Evolutionary conservation across 2,888 invertebrate species (phyloP).

Genomic region (Hemicrepidius hirtus): DNA sequence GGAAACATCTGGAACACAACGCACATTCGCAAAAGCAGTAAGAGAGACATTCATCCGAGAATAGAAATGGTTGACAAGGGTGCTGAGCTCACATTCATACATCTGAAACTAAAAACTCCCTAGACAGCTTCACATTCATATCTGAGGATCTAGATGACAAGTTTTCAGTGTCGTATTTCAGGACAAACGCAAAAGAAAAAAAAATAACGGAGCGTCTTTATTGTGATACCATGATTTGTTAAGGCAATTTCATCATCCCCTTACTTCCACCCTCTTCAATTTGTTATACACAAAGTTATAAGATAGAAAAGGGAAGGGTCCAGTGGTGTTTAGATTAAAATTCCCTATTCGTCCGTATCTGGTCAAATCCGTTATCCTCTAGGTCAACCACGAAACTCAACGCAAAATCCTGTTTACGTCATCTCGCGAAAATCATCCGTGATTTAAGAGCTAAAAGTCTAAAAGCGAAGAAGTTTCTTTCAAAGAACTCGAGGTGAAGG

Average conservation of each 20-base stretch:
- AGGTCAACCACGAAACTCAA: conserved; percentile 19
- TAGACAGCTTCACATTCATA: conserved; percentile 35
- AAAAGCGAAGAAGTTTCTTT: conserved; percentile 7
- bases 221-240: conserved; percentile 31
- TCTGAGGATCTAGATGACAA: conserved; percentile 38
- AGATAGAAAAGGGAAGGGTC: background rate
- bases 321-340: conserved; percentile 9
- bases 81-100: conserved; percentile 41
- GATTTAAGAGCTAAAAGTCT: conserved; percentile 24
- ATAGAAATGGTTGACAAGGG: conserved; percentile 40
- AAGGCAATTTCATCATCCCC: conserved; percentile 13
- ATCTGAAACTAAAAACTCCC: conserved; percentile 39
- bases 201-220: conserved; percentile 16
- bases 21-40: conserved; percentile 22
- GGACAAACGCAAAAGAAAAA: conserved; percentile 29
- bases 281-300: conserved; percentile 16
- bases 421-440: conserved; percentile 26
- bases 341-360: conserved; percentile 12
- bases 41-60: conserved; percentile 35
- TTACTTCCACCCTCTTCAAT: conserved; percentile 6
- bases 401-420: conserved; percentile 29
- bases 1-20: conserved; percentile 33
- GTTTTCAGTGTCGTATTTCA: conserved; percentile 27
- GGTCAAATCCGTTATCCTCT: conserved; percentile 5
- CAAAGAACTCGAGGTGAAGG: background rate